Evolutionary conservation across 2,797 vertebrate species (phyloP), one percentile per base, ranked within the genome.

Genomic region (Arremon brunneinucha): DNA sequence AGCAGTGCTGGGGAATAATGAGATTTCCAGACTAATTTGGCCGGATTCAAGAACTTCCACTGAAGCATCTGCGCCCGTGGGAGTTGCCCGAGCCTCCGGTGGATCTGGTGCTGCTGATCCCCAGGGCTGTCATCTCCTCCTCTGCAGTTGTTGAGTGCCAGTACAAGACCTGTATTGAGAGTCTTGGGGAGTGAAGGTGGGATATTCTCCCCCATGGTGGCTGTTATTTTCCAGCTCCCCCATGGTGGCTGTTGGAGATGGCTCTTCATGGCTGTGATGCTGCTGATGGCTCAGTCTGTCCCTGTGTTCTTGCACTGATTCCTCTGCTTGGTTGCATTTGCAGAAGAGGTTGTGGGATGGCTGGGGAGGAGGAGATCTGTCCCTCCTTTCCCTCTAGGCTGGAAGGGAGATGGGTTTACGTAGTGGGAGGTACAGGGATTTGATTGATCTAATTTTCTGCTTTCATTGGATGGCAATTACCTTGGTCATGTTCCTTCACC

Each of bases 21-120:
- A 91, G 85, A 77, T 96, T 96, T 96, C 94, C 96, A 97, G 91
- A 41, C 41, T 76, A 52, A 91, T 89, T 84, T 82, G 79, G 46
- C 94, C 1, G 15, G 68, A 94, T 87, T 87, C 44, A 43, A 24
- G 69, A 88, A 63, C 86, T 88, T 94, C 92, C 91, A 83, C 41
- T 77, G 90, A 53, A 83, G 74, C 83, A 83, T 92, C 83, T 72
- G 76, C 0, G 0, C 95, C 62, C 5, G 1, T 89, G 93, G 94
- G 96, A 94, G 80, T 57, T 87, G 60, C 49, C 46, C 0, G 0
- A 82, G 49, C 77, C 49, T 93, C 83, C 0, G 0, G 65, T 2
- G 2, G 72, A 37, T 75, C 65, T 84, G 44, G 43, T n/a, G 53
- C 47, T 70, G 71, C 67, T 1, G 13, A 34, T 76, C 79, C 52